Percentiles rank a stretch among this genome's conserved stretches.
These are phyloP conservation scores for Ptychadena robeensis DNA, from an alignment of 2,797 vertebrate genomes.

Conservation along the genomic window DNA sequence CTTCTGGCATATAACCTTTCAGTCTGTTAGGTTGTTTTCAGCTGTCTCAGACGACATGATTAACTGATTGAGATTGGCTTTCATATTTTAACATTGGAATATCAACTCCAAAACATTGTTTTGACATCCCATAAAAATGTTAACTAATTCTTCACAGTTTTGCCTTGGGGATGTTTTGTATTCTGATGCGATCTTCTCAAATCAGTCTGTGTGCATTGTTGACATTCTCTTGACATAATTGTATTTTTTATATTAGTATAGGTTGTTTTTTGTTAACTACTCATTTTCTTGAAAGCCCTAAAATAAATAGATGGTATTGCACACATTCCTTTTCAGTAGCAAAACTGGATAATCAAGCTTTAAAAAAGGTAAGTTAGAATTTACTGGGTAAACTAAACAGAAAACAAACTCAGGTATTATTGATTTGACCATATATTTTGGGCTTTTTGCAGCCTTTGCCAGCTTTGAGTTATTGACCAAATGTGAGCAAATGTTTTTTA, in stretches of 20 bases:
- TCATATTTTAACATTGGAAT: slow-evolving; percentile 39
- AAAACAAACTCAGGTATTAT: no score
- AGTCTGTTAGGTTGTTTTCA: slow-evolving; percentile 36
- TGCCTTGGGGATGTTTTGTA: slow-evolving; percentile 33
- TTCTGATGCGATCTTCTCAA: slow-evolving; percentile 21
- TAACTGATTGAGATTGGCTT: slow-evolving; percentile 53
- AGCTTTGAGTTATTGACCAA: no score
- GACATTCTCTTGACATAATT: slow-evolving; percentile 29
- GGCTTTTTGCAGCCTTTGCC: no score
- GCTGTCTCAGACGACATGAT: slow-evolving; percentile 51
- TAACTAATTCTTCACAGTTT: slow-evolving; percentile 47
- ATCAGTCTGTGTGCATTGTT: slow-evolving; percentile 26
- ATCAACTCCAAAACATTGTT: slow-evolving; percentile 41
- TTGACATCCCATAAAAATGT: slow-evolving; percentile 55
- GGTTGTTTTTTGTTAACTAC: not conserved
- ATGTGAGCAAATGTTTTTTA: no score
- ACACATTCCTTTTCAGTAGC: not conserved
- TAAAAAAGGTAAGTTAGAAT: no score
- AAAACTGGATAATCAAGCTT: no score
- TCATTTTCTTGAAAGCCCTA: not conserved
- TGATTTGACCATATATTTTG: no score
- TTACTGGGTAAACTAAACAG: no score
- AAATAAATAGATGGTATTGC: not conserved
- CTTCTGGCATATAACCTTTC: slow-evolving; percentile 51
- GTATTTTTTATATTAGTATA: slow-evolving; percentile 18